phyloP scores from a whole-genome alignment of 1,140 invertebrate species.

The Oppia nitens region DNA sequence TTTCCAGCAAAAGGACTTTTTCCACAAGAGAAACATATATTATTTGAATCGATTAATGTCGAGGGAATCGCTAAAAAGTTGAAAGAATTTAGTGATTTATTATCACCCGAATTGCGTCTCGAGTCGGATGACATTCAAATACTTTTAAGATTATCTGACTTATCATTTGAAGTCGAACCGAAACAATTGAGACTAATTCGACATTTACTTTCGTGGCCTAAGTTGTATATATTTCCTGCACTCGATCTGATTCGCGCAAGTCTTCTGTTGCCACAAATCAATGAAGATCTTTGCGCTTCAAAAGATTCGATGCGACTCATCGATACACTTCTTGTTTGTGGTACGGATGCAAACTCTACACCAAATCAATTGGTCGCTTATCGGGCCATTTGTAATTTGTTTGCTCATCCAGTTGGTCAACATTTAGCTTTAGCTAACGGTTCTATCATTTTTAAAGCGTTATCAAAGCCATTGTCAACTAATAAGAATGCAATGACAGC shows the following conservation, averaged over 20 bases:
- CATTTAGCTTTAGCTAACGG: constrained; percentile 13
- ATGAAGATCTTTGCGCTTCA: constrained; percentile 35
- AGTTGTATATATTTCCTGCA: constrained; percentile 64
- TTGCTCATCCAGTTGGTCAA: constrained; percentile 28
- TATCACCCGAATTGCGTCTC: constrained; percentile 5
- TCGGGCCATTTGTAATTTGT: constrained; percentile 56
- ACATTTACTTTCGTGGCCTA: constrained; percentile 23
- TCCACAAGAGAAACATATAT: constrained; percentile 12
- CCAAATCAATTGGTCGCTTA: constrained; percentile 61
- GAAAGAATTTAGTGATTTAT: constrained; percentile 10
- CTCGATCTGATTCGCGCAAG: constrained; percentile 64
- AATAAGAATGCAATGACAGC: constrained; percentile 45
- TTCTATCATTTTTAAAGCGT: constrained; percentile 12
- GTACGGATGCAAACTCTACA: constrained; percentile 25
- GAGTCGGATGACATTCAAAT: background rate
- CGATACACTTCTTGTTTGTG: constrained; percentile 21
- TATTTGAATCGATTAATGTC: constrained; percentile 12
- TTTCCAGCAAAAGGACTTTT: too few relatives aligned
- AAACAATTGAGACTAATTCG: constrained; percentile 10
- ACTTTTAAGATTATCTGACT: constrained; percentile 7
- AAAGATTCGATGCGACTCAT: constrained; percentile 21
- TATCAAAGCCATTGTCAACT: constrained; percentile 3
- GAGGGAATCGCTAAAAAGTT: constrained; percentile 12
- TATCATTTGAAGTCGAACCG: constrained; percentile 9
- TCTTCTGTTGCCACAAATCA: constrained; percentile 44